Conservation (phyloP, 2,113 vertebrate species). For the Egretta garzetta region DNA sequence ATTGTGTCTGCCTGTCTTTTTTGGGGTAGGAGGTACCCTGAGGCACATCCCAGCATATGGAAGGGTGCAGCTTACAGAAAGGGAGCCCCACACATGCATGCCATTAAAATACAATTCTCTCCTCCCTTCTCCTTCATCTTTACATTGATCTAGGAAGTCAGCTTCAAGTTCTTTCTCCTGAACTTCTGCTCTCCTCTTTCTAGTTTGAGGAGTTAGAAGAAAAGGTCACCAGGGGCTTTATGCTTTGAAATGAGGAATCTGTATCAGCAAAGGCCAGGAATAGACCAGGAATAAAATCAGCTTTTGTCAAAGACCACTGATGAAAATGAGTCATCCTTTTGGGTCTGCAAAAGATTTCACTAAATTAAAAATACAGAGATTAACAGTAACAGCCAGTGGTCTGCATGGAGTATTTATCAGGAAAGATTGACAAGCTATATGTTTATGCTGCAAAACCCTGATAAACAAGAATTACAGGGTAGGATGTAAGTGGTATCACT, state of each 20-base stretch:
- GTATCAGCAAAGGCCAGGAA: conserved; percentile 4
- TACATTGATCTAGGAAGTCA: background rate
- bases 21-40: background rate
- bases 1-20: background rate
- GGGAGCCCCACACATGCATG: background rate
- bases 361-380: conserved; percentile 35
- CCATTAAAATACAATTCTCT: background rate
- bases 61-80: background rate
- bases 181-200: background rate
- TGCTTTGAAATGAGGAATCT: background rate
- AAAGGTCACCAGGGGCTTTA: background rate
- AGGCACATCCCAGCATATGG: background rate
- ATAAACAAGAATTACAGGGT: background rate
- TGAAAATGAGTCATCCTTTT: background rate
- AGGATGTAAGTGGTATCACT: background rate
- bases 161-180: background rate
- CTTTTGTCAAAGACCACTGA: background rate
- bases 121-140: background rate
- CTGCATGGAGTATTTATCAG: background rate
- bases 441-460: background rate
- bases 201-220: background rate
- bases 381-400: conserved; percentile 4
- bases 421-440: background rate
- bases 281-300: background rate
- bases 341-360: background rate